phyloP scores from a whole-genome alignment of 2,797 vertebrate species.

The Alcedo quadribrachys region DNA sequence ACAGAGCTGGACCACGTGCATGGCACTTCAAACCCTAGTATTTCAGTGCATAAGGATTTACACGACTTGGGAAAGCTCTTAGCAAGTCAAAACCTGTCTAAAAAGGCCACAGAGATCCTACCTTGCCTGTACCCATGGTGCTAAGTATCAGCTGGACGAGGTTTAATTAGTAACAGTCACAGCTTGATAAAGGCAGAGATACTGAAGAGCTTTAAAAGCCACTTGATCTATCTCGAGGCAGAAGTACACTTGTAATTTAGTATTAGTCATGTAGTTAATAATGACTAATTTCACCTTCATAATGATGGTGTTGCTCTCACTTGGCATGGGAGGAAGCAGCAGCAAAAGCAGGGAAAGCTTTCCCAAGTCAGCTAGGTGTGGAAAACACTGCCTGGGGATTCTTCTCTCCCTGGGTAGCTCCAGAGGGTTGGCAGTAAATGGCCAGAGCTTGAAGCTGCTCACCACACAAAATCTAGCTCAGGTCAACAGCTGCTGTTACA shows the following conservation, averaged over 20 bases:
- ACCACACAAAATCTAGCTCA: neutral
- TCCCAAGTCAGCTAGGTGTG: neutral
- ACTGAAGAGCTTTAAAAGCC: slow-evolving; percentile 36
- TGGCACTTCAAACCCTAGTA: neutral
- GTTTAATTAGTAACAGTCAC: neutral
- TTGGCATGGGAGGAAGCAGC: neutral
- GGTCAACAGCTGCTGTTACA: neutral
- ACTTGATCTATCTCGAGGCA: slow-evolving; percentile 13
- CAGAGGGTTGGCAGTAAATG: neutral
- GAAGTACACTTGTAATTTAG: neutral
- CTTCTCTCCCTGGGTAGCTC: neutral
- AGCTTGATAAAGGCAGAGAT: slow-evolving; percentile 6
- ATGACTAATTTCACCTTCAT: slow-evolving; percentile 4
- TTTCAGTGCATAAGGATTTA: neutral
- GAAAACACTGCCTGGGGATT: neutral
- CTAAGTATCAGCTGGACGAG: neutral
- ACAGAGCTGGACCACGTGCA: neutral
- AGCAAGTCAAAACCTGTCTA: neutral
- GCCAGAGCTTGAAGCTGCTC: neutral
- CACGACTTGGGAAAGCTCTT: neutral
- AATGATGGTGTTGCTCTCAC: neutral
- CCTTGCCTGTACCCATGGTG: neutral
- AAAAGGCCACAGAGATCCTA: neutral
- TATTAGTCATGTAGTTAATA: neutral
- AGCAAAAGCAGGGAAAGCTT: neutral